Percentiles rank a stretch among this genome's conserved stretches.
Evolutionary conservation across 2,113 vertebrate genomes (phyloP).

Genomic region (Pithys albifrons): DNA sequence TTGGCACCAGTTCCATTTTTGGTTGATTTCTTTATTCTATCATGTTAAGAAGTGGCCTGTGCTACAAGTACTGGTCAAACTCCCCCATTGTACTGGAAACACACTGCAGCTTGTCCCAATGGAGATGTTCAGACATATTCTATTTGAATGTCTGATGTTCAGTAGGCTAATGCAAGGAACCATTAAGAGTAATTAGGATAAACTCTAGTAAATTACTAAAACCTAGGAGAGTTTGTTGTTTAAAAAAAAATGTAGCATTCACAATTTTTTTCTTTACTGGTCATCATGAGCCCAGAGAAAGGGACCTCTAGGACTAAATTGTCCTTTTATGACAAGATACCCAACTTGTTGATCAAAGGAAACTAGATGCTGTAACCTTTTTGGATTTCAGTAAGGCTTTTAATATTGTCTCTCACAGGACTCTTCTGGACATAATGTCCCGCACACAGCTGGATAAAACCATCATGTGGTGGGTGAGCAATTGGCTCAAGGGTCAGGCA

Average conservation of each 20-base stretch:
- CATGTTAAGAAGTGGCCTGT: not conserved
- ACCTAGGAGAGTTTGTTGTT: not conserved
- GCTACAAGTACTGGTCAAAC: not conserved
- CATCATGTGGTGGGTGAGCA: not conserved
- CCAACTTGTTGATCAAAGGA: not conserved
- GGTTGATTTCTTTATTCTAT: not conserved
- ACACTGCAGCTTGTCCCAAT: not conserved
- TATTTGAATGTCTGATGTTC: slow-evolving; percentile 29
- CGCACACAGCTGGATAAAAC: not conserved
- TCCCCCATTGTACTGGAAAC: not conserved
- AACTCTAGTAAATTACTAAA: slow-evolving; percentile 63
- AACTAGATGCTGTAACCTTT: not conserved
- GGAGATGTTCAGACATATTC: slow-evolving; percentile 31
- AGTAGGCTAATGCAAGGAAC: slow-evolving; percentile 58
- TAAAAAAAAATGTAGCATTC: not conserved
- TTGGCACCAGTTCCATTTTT: not conserved
- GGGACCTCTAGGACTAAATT: not conserved
- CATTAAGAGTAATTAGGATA: slow-evolving; percentile 54
- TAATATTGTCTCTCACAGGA: not conserved
- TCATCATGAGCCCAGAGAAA: not conserved
- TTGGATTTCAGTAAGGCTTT: not conserved
- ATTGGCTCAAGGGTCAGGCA: rapidly evolving
- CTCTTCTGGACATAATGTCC: not conserved
- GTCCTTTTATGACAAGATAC: not conserved
- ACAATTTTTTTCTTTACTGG: not conserved